Evolutionary conservation across 2,888 invertebrate genomes (phyloP).

Genomic region (Eupithecia subumbrata): DNA sequence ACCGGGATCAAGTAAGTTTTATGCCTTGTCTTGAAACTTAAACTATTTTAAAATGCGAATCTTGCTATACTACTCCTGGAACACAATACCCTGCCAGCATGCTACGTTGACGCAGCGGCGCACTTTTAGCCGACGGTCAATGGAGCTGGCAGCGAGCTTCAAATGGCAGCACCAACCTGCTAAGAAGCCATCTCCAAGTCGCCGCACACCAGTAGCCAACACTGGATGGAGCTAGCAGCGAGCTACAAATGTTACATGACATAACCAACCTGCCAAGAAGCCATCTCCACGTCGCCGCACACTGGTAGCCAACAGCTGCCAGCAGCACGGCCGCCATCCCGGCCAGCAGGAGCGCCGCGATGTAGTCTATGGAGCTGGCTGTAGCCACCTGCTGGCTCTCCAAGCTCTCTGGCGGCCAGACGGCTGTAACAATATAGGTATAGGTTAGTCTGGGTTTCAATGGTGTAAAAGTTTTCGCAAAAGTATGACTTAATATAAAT

Average conservation of each 20-base stretch:
- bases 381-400: slow-evolving; percentile 68
- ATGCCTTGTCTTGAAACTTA: too few species aligned
- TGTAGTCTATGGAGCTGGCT: slow-evolving; percentile 82
- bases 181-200: slow-evolving; percentile 87
- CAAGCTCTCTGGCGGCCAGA: slow-evolving; percentile 74
- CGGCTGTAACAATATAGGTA: slow-evolving; percentile 53
- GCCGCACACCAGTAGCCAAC: neutral
- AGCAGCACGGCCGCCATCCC: slow-evolving; percentile 87
- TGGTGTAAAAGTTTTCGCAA: neutral
- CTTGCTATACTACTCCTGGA: neutral
- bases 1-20: too few species aligned
- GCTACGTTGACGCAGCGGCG: neutral
- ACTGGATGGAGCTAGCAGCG: neutral
- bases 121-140: neutral
- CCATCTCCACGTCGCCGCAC: slow-evolving; percentile 89
- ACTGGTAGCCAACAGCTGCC: slow-evolving; percentile 89
- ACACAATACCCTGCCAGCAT: neutral
- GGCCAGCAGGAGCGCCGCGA: slow-evolving; percentile 83
- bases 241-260: neutral
- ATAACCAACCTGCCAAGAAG: slow-evolving; percentile 78
- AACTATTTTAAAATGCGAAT: too few species aligned
- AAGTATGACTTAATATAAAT: too few species aligned
- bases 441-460: neutral
- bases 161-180: slow-evolving; percentile 59
- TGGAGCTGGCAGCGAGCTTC: neutral